Evolutionary conservation across 2,113 vertebrate species (phyloP).

Genomic region (Cyprinodon variegatus): DNA sequence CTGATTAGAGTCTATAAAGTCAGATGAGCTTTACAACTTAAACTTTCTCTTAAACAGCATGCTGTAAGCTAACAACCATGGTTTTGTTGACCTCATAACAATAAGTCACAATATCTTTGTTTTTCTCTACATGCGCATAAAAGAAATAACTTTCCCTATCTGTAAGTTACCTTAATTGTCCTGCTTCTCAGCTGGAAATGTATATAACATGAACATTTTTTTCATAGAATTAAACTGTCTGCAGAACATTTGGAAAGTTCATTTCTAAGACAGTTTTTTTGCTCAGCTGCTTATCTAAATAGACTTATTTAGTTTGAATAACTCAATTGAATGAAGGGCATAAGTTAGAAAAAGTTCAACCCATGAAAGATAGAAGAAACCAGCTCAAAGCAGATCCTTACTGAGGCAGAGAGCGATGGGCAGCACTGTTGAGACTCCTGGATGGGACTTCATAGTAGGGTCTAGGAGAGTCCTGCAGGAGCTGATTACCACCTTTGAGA

Average conservation of each 20-base stretch:
- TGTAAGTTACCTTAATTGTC: neutral
- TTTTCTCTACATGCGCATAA: neutral
- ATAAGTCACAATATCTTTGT: neutral
- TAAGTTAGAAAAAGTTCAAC: conserved; percentile 1
- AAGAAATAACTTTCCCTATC: neutral
- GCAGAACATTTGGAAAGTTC: conserved; percentile 41
- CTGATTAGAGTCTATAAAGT: neutral
- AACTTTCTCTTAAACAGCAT: too few relatives aligned
- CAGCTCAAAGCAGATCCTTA: conserved; percentile 51
- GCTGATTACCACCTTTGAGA: conserved; percentile 35
- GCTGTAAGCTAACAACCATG: neutral
- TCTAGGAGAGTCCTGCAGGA: conserved; percentile 41
- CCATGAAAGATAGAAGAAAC: neutral
- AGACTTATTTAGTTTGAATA: neutral
- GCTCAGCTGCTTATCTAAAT: conserved; percentile 28
- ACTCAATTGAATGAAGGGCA: neutral
- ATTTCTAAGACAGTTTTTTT: conserved; percentile 48
- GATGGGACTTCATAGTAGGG: conserved; percentile 53
- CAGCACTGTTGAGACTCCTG: conserved; percentile 34
- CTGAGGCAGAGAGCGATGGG: conserved; percentile 64
- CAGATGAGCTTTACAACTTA: neutral
- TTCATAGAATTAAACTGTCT: too few relatives aligned
- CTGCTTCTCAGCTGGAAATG: neutral
- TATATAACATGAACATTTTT: neutral
- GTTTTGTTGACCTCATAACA: neutral